These are phyloP conservation scores for Lasioglossum oenotherae DNA, from an alignment of 2,888 invertebrate genomes.

Conservation along the genomic window DNA sequence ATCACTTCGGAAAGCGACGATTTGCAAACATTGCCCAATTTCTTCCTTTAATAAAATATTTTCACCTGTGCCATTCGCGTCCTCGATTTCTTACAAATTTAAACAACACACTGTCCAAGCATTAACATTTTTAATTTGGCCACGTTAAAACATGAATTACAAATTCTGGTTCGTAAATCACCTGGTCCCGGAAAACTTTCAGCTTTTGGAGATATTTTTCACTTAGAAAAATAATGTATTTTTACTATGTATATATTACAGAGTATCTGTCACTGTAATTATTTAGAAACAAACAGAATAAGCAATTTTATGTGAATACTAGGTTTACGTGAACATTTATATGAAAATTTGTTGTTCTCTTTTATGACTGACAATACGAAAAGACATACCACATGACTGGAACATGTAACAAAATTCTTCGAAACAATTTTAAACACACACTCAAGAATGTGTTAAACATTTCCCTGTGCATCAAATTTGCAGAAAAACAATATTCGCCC, in stretches of 20 bases:
- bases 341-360: too few relatives aligned
- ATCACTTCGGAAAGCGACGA: background rate
- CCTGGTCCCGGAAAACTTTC: background rate
- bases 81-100: background rate
- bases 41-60: background rate
- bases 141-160: background rate
- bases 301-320: too few relatives aligned
- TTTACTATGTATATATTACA: background rate
- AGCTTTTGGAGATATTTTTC: background rate
- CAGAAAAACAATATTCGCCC: background rate
- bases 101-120: background rate
- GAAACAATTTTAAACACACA: too few relatives aligned
- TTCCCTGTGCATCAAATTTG: background rate
- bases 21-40: background rate
- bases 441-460: background rate
- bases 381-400: too few relatives aligned
- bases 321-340: too few relatives aligned
- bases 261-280: too few relatives aligned
- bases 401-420: too few relatives aligned
- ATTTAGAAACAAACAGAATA: too few relatives aligned
- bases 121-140: background rate
- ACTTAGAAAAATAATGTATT: background rate
- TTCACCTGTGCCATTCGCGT: background rate
- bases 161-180: background rate
- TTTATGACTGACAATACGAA: too few relatives aligned